Conservation (phyloP, 2,888 invertebrate genomes). For the Epiblema foenella region DNA sequence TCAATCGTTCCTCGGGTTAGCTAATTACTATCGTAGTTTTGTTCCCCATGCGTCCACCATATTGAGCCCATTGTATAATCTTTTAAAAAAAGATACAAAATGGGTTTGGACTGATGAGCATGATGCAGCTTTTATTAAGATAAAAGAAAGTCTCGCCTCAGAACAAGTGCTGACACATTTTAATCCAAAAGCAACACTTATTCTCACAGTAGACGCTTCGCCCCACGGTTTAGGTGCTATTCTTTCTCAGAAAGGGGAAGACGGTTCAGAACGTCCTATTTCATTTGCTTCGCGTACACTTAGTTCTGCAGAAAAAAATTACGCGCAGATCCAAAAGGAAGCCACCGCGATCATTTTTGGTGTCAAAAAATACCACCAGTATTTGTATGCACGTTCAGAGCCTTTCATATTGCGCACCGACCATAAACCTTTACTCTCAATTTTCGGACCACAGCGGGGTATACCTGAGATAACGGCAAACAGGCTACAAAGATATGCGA, state of each 20-base stretch:
- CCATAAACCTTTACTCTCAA: slow-evolving; percentile 10
- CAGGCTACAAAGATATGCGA: slow-evolving; percentile 14
- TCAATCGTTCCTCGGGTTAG: slow-evolving; percentile 48
- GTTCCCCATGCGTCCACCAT: slow-evolving; percentile 10
- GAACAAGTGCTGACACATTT: neutral
- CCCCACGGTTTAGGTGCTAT: slow-evolving; percentile 6
- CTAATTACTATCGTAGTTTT: slow-evolving; percentile 18
- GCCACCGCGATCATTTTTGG: no score
- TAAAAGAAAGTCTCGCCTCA: neutral
- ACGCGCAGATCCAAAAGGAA: no score
- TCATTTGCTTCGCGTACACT: neutral
- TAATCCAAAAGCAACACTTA: neutral
- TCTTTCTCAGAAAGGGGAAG: slow-evolving; percentile 35
- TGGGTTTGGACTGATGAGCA: slow-evolving; percentile 33
- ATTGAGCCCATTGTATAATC: neutral
- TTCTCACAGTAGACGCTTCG: slow-evolving; percentile 22
- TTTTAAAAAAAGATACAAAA: neutral
- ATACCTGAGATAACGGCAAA: slow-evolving; percentile 14
- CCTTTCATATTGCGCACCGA: slow-evolving; percentile 18
- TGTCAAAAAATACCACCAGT: slow-evolving; percentile 10
- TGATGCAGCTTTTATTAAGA: neutral
- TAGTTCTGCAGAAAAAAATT: neutral
- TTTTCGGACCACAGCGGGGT: neutral
- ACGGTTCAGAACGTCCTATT: neutral
- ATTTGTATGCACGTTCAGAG: slow-evolving; percentile 9